Evolutionary conservation across 2,113 vertebrate species (phyloP).

Genomic region (Pipa parva): DNA sequence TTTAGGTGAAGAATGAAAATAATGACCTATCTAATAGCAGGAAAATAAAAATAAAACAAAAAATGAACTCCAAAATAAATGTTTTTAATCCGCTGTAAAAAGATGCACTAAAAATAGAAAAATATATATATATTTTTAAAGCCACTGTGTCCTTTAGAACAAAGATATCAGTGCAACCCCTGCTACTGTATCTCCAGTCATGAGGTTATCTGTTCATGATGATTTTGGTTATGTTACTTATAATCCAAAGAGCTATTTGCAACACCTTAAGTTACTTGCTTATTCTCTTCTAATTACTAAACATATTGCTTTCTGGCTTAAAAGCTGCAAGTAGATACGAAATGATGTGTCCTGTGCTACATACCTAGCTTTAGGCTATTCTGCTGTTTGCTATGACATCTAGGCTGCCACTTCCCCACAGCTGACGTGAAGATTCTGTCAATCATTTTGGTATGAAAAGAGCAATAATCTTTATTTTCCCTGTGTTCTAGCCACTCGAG

Average conservation of each 20-base stretch:
- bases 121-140: no score
- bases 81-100: no score
- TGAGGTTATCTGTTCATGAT: no score
- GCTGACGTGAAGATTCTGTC: constrained; percentile 26
- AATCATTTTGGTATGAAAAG: constrained; percentile 36
- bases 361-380: not conserved
- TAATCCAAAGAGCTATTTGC: not conserved
- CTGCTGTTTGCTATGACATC: not conserved
- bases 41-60: no score
- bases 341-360: not conserved
- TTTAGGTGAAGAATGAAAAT: no score
- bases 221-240: no score
- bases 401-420: not conserved
- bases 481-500: constrained; percentile 24
- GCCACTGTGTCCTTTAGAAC: no score
- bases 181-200: no score
- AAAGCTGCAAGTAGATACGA: not conserved
- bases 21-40: no score
- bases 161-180: no score
- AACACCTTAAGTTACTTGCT: not conserved
- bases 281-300: not conserved
- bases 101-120: no score
- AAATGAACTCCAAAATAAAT: no score
- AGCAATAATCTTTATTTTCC: constrained; percentile 30
- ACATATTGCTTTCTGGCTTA: not conserved